phyloP scores from a whole-genome alignment of 2,797 vertebrate genomes.

The Denticeps clupeoides region DNA sequence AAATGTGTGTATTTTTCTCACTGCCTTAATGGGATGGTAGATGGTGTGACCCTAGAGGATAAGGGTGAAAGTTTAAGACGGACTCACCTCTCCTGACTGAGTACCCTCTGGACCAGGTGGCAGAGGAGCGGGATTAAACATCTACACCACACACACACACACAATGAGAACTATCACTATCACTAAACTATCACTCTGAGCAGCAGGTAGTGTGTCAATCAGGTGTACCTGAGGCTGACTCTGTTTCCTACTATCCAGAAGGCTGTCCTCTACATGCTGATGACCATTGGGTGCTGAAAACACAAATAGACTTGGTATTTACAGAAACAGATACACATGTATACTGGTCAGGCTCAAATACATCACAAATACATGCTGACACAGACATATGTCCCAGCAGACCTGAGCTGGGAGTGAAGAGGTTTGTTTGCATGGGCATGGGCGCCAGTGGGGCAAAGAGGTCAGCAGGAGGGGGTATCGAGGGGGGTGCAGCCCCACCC shows the following conservation, averaged over 20 bases:
- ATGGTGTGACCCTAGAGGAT: too few species aligned
- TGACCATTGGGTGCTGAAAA: constrained; percentile 62
- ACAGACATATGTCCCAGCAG: background rate
- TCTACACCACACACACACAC: constrained; percentile 45
- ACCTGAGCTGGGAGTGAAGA: constrained; percentile 48
- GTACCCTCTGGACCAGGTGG: constrained; percentile 64
- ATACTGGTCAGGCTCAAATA: background rate
- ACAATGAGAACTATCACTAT: too few species aligned
- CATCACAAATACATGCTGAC: background rate
- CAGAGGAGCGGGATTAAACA: constrained; percentile 58
- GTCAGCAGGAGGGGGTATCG: constrained; percentile 64
- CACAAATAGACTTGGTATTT: too few species aligned
- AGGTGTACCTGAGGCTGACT: constrained; percentile 49
- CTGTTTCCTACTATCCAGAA: constrained; percentile 47
- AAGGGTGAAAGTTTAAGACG: background rate
- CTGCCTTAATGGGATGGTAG: too few species aligned
- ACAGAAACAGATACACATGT: background rate
- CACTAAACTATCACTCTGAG: too few species aligned
- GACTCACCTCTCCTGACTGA: constrained; percentile 79
- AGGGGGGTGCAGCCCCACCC: constrained; percentile 54
- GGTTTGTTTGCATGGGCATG: constrained; percentile 75
- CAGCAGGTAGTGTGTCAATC: too few species aligned
- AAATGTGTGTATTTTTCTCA: background rate
- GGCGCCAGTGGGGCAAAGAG: constrained; percentile 88
- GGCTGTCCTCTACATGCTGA: constrained; percentile 63